Evolutionary conservation across 2,888 invertebrate species (phyloP), one percentile per base, ranked within the genome.

Genomic region (Artemia sp.): DNA sequence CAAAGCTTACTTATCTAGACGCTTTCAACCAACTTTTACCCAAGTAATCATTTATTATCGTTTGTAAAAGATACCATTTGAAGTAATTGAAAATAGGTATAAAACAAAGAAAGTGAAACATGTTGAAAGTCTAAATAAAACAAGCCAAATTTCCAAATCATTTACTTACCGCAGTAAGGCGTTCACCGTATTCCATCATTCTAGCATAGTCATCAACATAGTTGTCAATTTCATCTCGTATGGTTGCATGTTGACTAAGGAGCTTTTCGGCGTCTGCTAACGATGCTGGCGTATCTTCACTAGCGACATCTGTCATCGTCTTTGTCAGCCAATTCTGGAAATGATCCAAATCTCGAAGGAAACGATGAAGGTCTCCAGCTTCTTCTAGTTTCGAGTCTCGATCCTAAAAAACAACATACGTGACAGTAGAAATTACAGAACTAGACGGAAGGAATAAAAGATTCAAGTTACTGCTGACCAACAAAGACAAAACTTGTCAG

Each of bases 121-220:
- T 51, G 52, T 71, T 8, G 19, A 19, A 14, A 12, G 8, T 12
- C 53, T 14, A 12, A 8, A 14, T 19, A 14, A 11, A 38, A 72
- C 83, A 4, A 64, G 51, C 51, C 12, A 12, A 67, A 66, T 12
- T 19, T 19, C 50, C 8, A 64, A 64, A 38, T 38, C 38, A 19
- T 19, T 64, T 24, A 19, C 68, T 81, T 73, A 86, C 85, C 71
- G 89, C 86, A 69, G 95, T 95, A 74, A 96, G 85, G 76, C 90
- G 86, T 79, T 95, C 95, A 66, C 98, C 99, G 77, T 97, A 98
- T 77, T 96, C 95, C 90, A 98, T 97, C 95, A 99, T 98, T 83
- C 92, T 91, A 76, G 89, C 89, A 78, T 95, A 97, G 79, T 98
- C 97, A 76, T 95, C 94, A 70, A 89, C 93, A 80, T 98, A 98